Percentiles rank a stretch among this genome's conserved stretches.
phyloP scores from a whole-genome alignment of 30 jellyfish, hydroid and myxozoan species.

The Turritopsis rubra region DNA sequence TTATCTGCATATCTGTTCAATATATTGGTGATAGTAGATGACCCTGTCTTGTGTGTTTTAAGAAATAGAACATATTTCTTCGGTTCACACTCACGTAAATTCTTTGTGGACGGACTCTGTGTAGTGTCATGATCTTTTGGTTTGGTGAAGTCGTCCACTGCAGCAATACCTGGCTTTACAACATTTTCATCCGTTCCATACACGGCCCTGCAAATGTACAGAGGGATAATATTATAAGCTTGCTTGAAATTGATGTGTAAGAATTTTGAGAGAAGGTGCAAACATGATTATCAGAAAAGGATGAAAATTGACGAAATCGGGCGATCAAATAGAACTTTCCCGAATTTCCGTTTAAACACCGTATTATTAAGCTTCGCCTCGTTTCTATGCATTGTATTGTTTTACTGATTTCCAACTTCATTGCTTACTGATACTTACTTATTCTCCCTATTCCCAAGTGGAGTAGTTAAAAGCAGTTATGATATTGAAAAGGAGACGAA shows the following conservation, averaged over 20 bases:
- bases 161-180: not conserved
- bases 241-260: too few relatives aligned
- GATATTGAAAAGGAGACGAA: too few relatives aligned
- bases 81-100: constrained; percentile 42
- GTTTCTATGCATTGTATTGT: too few relatives aligned
- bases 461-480: too few relatives aligned
- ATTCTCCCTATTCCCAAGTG: too few relatives aligned
- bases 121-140: not conserved
- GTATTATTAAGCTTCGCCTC: too few relatives aligned
- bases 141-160: not conserved
- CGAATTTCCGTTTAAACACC: too few relatives aligned
- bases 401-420: too few relatives aligned
- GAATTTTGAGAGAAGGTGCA: not conserved
- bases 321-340: too few relatives aligned
- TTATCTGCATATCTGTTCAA: constrained; percentile 89
- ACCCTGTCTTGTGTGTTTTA: constrained; percentile 95
- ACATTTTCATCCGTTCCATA: not conserved
- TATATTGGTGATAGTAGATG: constrained; percentile 88
- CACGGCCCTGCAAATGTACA: not conserved
- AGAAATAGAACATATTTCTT: constrained; percentile 61
- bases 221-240: not conserved
- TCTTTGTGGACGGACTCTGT: not conserved
- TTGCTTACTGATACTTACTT: too few relatives aligned
- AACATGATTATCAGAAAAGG: not conserved
- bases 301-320: too few relatives aligned